These are phyloP conservation scores for Phylloscopus collybita DNA, from an alignment of 2,797 vertebrate genomes.

Conservation along the genomic window DNA sequence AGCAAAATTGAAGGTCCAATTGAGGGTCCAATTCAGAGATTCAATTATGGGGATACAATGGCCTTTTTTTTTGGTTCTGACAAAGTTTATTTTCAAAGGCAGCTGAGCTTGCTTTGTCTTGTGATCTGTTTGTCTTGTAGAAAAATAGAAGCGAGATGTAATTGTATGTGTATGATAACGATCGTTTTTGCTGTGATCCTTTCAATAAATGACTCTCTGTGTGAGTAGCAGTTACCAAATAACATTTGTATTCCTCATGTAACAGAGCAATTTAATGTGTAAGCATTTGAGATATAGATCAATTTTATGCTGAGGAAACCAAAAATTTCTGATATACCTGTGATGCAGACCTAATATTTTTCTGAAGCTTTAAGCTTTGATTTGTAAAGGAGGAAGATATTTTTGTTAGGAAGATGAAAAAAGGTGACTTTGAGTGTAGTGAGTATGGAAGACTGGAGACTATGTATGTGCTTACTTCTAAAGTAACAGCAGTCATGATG, in stretches of 20 bases:
- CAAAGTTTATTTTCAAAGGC: not conserved
- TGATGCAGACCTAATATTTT: not conserved
- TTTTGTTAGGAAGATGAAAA: not conserved
- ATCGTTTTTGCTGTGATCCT: not conserved
- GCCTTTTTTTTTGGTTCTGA: not conserved
- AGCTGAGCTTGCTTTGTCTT: not conserved
- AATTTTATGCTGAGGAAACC: not conserved
- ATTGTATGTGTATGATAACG: not conserved
- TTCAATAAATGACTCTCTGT: not conserved
- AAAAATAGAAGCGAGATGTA: not conserved
- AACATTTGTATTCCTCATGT: not conserved
- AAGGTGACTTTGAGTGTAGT: not conserved
- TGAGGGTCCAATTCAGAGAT: not conserved
- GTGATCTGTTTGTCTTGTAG: not conserved
- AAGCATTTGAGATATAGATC: not conserved
- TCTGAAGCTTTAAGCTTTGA: not conserved
- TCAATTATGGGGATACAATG: not conserved
- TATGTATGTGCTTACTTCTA: not conserved
- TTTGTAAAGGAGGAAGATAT: not conserved
- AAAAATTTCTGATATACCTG: not conserved
- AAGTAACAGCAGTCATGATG: not conserved
- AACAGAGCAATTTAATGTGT: not conserved
- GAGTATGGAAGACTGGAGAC: not conserved
- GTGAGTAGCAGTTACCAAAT: not conserved
- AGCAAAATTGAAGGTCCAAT: not conserved